Base-by-base conservation (phyloP, 2,888 invertebrate genomes). In the Chrysolina americana region DNA sequence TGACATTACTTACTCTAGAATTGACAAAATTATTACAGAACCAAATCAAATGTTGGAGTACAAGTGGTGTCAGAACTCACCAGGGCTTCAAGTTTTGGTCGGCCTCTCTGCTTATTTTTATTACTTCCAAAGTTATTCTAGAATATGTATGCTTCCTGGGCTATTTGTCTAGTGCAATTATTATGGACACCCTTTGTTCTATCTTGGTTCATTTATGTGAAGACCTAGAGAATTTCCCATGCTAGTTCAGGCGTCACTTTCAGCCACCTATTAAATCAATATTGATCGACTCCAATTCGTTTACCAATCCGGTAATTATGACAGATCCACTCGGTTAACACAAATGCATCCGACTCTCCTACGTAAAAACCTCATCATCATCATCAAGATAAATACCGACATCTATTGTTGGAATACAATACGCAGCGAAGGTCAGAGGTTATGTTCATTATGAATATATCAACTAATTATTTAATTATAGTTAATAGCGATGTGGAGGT, bases 361-460 rank as follows among this genome's bases (percentile, higher is more conserved):
- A 28, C 59, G 13, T 59, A 13, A 28, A 59, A 59, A 28, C 13
- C 28, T 28, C 59, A 59, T 59, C 59, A 28, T 36, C 59, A 28
- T 59, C 2, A 59, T 28, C 17, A 36, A 59, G 36, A 59, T 59
- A 59, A 59, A 59, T 59, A 59, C 59, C 59, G 59, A 28, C 59
- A 36, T 36, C 28, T 53, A 53, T 53, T 53, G 53, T 53, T 21
- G 53, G 28, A 59, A 59, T 28, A 59, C 36, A 59, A 59, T 59
- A 17, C 59, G n/a, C 28, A n/a, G 13, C 11, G 59, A 59, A 59
- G 59, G 59, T 59, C 28, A 11, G 6, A 59, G 28, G 59, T 59
- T 36, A 36, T 59, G 59, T 59, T 59, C 59, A 59, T 59, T 59
- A 36, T 59, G 59, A 17, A 59, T 36, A 23, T 59, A n/a, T 59